A percentile compares a stretch with the other conserved stretches of the same genome.
phyloP scores from a whole-genome alignment of 2,888 invertebrate genomes.

The Anoplius nigerrimus region DNA sequence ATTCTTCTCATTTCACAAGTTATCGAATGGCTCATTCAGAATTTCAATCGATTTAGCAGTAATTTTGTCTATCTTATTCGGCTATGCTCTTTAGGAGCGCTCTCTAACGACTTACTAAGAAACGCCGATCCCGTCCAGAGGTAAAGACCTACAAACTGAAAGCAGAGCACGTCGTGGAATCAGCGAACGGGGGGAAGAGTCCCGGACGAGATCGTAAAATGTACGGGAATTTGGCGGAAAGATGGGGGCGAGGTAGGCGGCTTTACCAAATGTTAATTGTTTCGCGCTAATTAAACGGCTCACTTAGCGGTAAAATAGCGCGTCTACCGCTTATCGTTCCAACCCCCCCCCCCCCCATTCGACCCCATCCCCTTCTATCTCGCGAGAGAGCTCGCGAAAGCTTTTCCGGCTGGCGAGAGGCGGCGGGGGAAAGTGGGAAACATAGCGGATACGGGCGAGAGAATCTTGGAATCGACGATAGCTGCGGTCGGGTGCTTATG shows the following conservation, averaged over 20 bases:
- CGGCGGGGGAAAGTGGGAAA: neutral
- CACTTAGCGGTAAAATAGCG: slow-evolving; percentile 15
- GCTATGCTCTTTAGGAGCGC: no score
- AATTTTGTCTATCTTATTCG: no score
- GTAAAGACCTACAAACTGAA: no score
- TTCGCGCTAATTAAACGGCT: slow-evolving; percentile 42
- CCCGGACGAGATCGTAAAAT: neutral
- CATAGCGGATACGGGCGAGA: neutral
- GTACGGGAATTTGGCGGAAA: slow-evolving; percentile 7
- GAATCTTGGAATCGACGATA: slow-evolving; percentile 24
- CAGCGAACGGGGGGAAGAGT: no score
- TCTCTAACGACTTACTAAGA: no score
- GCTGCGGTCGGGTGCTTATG: slow-evolving; percentile 25
- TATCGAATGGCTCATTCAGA: no score
- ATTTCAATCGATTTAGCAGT: no score
- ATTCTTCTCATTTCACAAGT: no score
- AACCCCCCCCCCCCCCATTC: neutral
- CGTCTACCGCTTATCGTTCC: neutral
- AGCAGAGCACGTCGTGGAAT: no score
- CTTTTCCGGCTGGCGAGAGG: neutral
- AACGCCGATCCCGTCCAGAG: no score
- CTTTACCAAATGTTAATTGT: slow-evolving; percentile 44
- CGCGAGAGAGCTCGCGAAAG: neutral
- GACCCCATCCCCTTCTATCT: slow-evolving; percentile 6
- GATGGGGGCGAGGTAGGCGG: neutral